Evolutionary conservation across 2,113 vertebrate species (phyloP).

Genomic region (Lepidothrix coronata): DNA sequence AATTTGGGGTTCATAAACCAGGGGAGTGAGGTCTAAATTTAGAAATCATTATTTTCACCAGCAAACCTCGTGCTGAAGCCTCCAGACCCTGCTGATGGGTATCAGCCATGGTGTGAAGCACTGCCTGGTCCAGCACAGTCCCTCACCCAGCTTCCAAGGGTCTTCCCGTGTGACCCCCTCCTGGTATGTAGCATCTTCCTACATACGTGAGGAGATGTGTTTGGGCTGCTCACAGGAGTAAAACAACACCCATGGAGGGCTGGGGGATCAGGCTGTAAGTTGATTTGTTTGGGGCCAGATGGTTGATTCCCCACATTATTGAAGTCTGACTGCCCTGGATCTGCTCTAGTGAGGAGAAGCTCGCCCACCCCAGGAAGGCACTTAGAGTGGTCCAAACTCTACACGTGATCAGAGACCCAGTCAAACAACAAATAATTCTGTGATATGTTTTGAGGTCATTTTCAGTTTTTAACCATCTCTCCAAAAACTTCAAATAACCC

Average conservation of each 20-base stretch:
- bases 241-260: background rate
- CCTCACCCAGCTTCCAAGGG: background rate
- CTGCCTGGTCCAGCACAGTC: rapidly evolving
- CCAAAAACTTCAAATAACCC: background rate
- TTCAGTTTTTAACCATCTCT: background rate
- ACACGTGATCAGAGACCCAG: background rate
- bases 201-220: rapidly evolving
- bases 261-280: background rate
- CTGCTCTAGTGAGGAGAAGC: background rate
- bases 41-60: background rate
- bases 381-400: background rate
- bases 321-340: constrained; percentile 53
- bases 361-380: background rate
- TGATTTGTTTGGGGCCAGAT: constrained; percentile 37
- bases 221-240: background rate
- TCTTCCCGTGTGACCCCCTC: background rate
- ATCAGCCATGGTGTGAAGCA: rapidly evolving
- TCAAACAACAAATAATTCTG: background rate
- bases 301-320: constrained; percentile 51
- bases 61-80: background rate
- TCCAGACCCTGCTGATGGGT: background rate
- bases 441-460: background rate
- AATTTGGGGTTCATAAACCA: background rate
- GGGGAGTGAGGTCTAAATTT: background rate
- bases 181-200: background rate